Base-by-base conservation (phyloP, 2,888 invertebrate genomes). In the Coronaproctus castanopsis region DNA sequence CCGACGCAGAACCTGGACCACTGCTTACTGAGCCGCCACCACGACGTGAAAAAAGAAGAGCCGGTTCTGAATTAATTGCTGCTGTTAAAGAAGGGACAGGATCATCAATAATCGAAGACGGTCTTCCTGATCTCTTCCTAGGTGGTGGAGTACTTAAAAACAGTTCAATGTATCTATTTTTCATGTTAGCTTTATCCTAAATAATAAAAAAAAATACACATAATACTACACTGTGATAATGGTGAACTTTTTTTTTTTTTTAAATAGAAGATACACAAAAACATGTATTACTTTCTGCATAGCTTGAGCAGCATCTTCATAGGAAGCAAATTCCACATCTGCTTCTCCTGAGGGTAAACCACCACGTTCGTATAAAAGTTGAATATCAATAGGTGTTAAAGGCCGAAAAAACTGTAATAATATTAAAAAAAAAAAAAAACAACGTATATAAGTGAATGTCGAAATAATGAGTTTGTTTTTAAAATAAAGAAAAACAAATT, bases 281-380 rank as follows among this genome's bases (percentile, higher is more conserved):
- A 8, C 8, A 36, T 8, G 14, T 8, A 54, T 56, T 66, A 75
- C 80, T 71, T 79, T 79, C 24, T 76, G 75, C 81, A 82, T 81
- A 8, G 80, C 87, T 73, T 85, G 77, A 67, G 85, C 80, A 10
- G 93, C 92, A 68, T 96, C 95, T 60, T 91, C 89, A 68, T 92
- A 88, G 55, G 84, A 82, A 50, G 81, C 84, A 70, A 96, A 97
- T 69, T 89, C 90, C 0, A 93, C 92, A 71, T 95, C 91, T 1
- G 95, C 93, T 72, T 93, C 93, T 2, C 96, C 96, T 8, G 92
- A 91, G 5, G 95, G 90, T 61, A 93, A 77, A 18, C 91, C 91
- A 65, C 80, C 83, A 70, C 83, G 83, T 73, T 95, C 92, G 70
- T 81, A 83, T 65, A 88, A 78, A 57, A 92, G 82, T 69, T 86